These are phyloP conservation scores for Oasisia sp. DNA, from an alignment of 2,888 invertebrate species.

Conservation along the genomic window DNA sequence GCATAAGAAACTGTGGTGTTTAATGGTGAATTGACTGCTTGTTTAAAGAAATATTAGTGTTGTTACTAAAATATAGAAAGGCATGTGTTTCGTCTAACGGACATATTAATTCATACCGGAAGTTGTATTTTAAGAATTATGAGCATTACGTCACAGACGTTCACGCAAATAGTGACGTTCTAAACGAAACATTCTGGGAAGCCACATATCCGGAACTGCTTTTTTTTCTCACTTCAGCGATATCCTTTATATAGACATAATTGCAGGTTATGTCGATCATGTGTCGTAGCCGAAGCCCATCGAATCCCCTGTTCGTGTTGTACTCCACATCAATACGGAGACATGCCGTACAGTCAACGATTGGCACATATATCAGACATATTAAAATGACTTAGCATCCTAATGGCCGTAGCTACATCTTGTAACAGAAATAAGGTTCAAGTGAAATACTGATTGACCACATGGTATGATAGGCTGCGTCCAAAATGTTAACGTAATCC, in stretches of 20 bases:
- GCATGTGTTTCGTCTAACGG: not conserved
- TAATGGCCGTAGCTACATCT: not conserved
- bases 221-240: not conserved
- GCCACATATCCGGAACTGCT: not conserved
- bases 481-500: not conserved
- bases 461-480: not conserved
- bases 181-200: not conserved
- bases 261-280: not conserved
- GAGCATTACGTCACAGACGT: conserved; percentile 10
- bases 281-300: not conserved
- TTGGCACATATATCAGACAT: not conserved
- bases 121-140: not conserved
- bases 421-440: not conserved
- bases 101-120: not conserved
- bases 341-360: not conserved
- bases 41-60: not conserved
- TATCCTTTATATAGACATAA: not conserved
- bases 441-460: not conserved
- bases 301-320: not conserved
- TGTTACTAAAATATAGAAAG: not conserved
- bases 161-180: not conserved
- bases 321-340: not conserved
- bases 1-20: not conserved
- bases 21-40: not conserved
- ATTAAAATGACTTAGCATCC: not conserved